Evolutionary conservation across 2,888 invertebrate genomes (phyloP).

Genomic region (Piscicola geometra): DNA sequence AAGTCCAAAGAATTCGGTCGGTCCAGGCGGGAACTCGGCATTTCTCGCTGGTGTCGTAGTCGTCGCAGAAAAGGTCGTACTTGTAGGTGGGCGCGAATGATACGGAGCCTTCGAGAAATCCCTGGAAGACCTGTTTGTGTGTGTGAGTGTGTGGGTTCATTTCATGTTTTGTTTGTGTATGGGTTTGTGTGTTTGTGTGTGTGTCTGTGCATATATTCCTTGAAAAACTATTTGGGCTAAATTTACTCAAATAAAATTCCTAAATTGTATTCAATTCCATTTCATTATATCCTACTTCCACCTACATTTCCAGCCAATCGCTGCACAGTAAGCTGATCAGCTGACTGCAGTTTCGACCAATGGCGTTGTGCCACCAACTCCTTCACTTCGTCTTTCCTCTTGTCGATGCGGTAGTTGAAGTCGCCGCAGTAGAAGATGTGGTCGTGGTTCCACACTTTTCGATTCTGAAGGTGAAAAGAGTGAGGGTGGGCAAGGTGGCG

Average conservation of each 20-base stretch:
- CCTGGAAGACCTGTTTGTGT: slow-evolving; percentile 73
- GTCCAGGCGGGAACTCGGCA: slow-evolving; percentile 96
- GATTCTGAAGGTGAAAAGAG: slow-evolving; percentile 60
- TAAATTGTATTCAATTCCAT: too few species aligned
- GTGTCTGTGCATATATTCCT: too few species aligned
- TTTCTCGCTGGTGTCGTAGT: slow-evolving; percentile 98
- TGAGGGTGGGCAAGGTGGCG: neutral
- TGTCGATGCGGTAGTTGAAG: slow-evolving; percentile 94
- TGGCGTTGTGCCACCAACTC: slow-evolving; percentile 73
- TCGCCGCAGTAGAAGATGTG: slow-evolving; percentile 99
- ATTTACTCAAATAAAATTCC: too few species aligned
- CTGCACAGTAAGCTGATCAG: slow-evolving; percentile 74
- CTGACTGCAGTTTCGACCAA: slow-evolving; percentile 69
- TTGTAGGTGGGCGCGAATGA: slow-evolving; percentile 95
- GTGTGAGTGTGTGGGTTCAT: neutral
- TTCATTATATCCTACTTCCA: too few species aligned
- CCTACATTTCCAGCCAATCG: slow-evolving; percentile 52
- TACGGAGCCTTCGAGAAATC: slow-evolving; percentile 85
- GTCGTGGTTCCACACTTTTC: slow-evolving; percentile 88
- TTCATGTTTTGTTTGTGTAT: too few species aligned
- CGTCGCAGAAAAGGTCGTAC: slow-evolving; percentile 95
- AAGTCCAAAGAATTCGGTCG: slow-evolving; percentile 87
- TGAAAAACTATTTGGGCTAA: too few species aligned
- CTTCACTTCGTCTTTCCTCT: slow-evolving; percentile 88
- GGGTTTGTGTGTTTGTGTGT: too few species aligned